Evolutionary conservation across 2,888 invertebrate species (phyloP).

Genomic region (Lithophane ornitopus): DNA sequence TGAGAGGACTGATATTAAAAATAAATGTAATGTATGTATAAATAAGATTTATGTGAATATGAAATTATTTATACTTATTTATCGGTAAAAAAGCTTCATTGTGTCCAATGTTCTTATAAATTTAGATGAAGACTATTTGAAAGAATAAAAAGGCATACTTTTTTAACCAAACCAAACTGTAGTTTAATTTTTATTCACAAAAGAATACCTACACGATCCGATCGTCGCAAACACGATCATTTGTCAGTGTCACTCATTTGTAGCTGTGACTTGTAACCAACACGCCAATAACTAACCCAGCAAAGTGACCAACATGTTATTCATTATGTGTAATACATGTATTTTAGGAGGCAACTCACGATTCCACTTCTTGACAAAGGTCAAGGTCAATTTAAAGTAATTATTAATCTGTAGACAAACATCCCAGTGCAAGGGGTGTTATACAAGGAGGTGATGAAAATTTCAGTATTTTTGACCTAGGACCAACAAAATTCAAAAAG

Average conservation of each 20-base stretch:
- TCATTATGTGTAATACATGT: not conserved
- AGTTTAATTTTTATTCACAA: conserved; percentile 70
- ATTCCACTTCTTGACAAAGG: not conserved
- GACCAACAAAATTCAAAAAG: no score
- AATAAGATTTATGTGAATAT: conserved; percentile 91
- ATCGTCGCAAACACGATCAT: no score
- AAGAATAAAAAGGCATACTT: conserved; percentile 91
- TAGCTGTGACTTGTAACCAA: not conserved
- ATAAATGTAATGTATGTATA: conserved; percentile 91
- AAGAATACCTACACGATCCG: not conserved
- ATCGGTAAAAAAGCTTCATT: conserved; percentile 91
- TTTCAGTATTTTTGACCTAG: no score
- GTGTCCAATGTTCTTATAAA: conserved; percentile 91
- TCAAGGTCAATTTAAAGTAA: no score
- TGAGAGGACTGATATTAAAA: conserved; percentile 91
- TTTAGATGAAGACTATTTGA: conserved; percentile 91
- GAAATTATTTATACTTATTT: conserved; percentile 91
- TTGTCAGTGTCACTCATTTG: not conserved
- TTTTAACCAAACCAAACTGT: conserved; percentile 88
- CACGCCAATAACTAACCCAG: not conserved
- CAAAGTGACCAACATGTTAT: not conserved
- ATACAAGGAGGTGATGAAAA: no score
- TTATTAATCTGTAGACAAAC: no score
- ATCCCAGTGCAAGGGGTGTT: no score
- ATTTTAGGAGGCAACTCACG: not conserved